Conservation (phyloP, 2,797 vertebrate genomes). For the Argya squamiceps region DNA sequence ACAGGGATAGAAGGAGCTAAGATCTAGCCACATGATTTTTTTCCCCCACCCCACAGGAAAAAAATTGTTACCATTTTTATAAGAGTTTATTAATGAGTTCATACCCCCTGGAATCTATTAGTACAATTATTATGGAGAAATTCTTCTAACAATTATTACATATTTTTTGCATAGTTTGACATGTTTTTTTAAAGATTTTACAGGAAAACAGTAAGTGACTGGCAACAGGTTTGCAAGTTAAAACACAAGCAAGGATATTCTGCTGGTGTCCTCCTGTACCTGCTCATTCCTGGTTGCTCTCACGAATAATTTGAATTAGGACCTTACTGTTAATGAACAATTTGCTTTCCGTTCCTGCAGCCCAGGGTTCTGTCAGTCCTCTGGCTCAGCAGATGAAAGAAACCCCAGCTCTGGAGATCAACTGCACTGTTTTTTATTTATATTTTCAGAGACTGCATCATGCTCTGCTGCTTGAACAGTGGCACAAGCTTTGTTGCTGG, state of each 20-base stretch:
- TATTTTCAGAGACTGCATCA: conserved; percentile 90
- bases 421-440: conserved; percentile 47
- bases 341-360: not conserved
- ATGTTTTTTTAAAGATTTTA: not conserved
- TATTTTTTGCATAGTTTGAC: not conserved
- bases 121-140: not conserved
- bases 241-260: not conserved
- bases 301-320: not conserved
- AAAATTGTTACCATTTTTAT: not conserved
- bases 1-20: not conserved
- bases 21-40: not conserved
- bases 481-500: conserved; percentile 98
- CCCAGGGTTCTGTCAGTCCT: not conserved
- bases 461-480: conserved; percentile 98
- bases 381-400: not conserved
- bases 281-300: not conserved
- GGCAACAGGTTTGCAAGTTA: not conserved
- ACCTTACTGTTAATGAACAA: not conserved
- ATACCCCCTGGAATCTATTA: not conserved
- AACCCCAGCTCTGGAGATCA: conserved; percentile 7
- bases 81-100: not conserved
- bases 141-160: not conserved
- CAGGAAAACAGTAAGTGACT: not conserved
- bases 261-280: not conserved
- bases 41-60: not conserved